Percentiles rank a stretch among this genome's conserved stretches.
These are phyloP conservation scores for Channa striata DNA, from an alignment of 2,797 vertebrate genomes.

Conservation along the genomic window DNA sequence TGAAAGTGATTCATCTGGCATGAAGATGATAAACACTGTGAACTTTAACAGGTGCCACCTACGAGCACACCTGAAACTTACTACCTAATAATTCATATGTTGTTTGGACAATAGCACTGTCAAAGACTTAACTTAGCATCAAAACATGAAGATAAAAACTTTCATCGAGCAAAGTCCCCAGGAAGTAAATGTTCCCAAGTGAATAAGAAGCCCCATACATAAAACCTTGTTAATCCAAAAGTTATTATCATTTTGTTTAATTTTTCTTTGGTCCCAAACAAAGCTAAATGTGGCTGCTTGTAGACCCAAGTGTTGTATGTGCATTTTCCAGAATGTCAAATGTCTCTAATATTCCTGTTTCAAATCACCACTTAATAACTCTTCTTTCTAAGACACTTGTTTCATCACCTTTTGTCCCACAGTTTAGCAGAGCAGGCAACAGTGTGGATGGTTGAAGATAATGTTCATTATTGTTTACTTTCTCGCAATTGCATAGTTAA, in stretches of 20 bases:
- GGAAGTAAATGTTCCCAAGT: background rate
- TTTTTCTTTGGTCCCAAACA: background rate
- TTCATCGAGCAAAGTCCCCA: background rate
- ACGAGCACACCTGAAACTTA: no score
- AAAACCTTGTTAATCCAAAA: background rate
- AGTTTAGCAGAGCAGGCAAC: background rate
- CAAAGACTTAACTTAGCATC: background rate
- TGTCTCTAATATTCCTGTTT: background rate
- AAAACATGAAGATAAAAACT: no score
- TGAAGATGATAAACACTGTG: no score
- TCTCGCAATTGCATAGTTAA: background rate
- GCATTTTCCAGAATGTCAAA: background rate
- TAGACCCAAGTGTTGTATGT: background rate
- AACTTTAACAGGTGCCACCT: no score
- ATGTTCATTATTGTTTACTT: background rate
- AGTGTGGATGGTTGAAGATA: background rate
- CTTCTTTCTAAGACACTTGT: background rate
- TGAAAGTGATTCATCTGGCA: no score
- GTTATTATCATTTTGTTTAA: background rate
- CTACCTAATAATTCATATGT: background rate
- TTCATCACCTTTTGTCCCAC: background rate
- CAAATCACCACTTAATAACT: background rate
- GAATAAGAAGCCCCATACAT: background rate
- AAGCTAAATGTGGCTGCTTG: background rate
- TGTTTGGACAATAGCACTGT: no score